These are phyloP conservation scores for Nasonovia ribisnigri DNA, from an alignment of 2,888 invertebrate genomes.

Conservation along the genomic window DNA sequence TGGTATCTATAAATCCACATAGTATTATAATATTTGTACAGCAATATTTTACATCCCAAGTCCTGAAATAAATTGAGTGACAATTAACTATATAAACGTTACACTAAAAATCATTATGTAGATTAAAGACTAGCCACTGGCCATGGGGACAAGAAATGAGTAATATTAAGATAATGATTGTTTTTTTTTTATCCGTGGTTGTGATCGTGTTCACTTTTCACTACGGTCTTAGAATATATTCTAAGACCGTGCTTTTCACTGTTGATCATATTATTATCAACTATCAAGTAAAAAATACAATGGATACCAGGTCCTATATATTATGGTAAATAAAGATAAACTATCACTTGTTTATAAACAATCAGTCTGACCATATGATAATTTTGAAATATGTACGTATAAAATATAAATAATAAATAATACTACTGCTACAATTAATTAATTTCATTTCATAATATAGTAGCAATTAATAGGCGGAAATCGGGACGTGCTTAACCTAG, in stretches of 20 bases:
- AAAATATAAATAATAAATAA: not conserved
- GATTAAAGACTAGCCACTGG: not conserved
- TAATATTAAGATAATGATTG: not conserved
- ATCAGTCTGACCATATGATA: slow-evolving; percentile 36
- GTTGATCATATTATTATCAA: too few relatives aligned
- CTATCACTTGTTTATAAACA: slow-evolving; percentile 13
- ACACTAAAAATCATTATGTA: not conserved
- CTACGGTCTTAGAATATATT: too few relatives aligned
- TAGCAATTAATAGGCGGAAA: too few relatives aligned
- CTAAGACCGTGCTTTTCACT: too few relatives aligned
- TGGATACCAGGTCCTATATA: not conserved
- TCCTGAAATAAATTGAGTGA: not conserved
- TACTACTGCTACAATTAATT: too few relatives aligned
- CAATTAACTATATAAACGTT: not conserved
- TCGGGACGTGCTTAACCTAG: too few relatives aligned
- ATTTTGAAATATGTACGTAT: not conserved
- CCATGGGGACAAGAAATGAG: not conserved
- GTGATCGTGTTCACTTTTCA: not conserved
- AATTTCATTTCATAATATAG: too few relatives aligned
- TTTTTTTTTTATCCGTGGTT: not conserved
- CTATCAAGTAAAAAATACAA: not conserved
- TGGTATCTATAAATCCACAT: not conserved
- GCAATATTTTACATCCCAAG: not conserved
- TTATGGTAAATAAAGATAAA: not conserved
- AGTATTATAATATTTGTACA: not conserved